phyloP scores from a whole-genome alignment of 1,140 invertebrate species.

The Agraylea sexmaculata region DNA sequence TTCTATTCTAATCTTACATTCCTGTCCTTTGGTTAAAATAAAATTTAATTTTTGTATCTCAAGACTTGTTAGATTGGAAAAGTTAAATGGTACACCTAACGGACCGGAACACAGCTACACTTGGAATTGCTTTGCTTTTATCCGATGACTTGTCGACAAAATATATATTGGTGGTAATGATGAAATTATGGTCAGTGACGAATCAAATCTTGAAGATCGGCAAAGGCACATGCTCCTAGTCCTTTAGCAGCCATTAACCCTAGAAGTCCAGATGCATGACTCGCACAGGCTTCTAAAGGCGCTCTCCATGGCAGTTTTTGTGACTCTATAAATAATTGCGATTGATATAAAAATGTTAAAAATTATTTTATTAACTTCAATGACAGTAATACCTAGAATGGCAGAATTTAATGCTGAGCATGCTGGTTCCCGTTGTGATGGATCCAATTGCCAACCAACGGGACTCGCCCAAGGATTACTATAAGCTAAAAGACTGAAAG shows the following conservation, averaged over 20 bases:
- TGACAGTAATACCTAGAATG: slow-evolving; percentile 62
- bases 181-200: slow-evolving; percentile 29
- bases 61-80: too few relatives aligned
- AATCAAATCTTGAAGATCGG: slow-evolving; percentile 35
- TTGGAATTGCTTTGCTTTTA: too few relatives aligned
- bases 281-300: slow-evolving; percentile 81
- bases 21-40: too few relatives aligned
- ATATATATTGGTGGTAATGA: slow-evolving; percentile 8
- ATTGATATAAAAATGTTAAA: neutral
- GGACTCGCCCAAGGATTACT: slow-evolving; percentile 95
- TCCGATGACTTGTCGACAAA: too few relatives aligned
- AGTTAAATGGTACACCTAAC: too few relatives aligned
- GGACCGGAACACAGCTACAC: too few relatives aligned
- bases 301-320: slow-evolving; percentile 79
- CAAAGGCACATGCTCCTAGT: slow-evolving; percentile 89
- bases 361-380: neutral
- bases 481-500: slow-evolving; percentile 95
- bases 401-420: slow-evolving; percentile 94
- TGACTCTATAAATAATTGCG: slow-evolving; percentile 54
- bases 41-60: too few relatives aligned
- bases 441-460: slow-evolving; percentile 88
- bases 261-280: slow-evolving; percentile 79
- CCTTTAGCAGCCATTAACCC: slow-evolving; percentile 80
- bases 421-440: slow-evolving; percentile 83
- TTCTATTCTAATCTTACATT: too few relatives aligned